Percentiles rank a stretch among this genome's conserved stretches.
Evolutionary conservation across 1,140 invertebrate genomes (phyloP).

Genomic region (Harpegnathos saltator): DNA sequence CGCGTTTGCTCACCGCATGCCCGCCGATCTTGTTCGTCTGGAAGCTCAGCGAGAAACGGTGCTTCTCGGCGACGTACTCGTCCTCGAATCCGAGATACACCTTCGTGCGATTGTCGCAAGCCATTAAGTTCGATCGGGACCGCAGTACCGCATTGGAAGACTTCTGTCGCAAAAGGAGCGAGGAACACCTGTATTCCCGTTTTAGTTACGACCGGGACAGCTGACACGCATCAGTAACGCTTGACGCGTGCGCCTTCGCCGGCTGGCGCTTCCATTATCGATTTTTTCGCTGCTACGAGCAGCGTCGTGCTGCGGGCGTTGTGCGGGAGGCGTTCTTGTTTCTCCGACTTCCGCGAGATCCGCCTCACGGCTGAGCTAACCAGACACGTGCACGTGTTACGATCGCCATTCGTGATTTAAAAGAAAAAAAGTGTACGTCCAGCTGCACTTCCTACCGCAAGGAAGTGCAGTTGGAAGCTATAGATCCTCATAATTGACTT

Average conservation of each 20-base stretch:
- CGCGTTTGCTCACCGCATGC: conserved; percentile 86
- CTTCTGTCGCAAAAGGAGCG: conserved; percentile 44
- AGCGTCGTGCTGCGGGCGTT: not conserved
- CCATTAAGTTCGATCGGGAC: conserved; percentile 80
- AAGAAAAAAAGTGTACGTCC: not conserved
- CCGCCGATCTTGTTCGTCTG: conserved; percentile 91
- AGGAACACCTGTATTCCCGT: conserved; percentile 58
- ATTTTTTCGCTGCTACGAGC: conserved; percentile 65
- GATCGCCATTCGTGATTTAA: not conserved
- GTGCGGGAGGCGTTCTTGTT: not conserved
- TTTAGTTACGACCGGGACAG: conserved; percentile 62
- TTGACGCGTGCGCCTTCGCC: conserved; percentile 75
- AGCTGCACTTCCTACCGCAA: not conserved
- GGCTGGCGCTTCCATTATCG: conserved; percentile 68
- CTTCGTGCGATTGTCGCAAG: conserved; percentile 82
- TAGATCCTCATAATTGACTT: not conserved
- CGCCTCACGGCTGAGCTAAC: not conserved
- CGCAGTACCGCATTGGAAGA: conserved; percentile 73
- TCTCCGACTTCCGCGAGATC: not conserved
- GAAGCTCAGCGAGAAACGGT: conserved; percentile 87
- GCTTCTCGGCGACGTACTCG: conserved; percentile 89
- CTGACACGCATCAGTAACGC: conserved; percentile 73
- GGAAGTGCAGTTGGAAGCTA: conserved; percentile 6
- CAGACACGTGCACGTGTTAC: conserved; percentile 7
- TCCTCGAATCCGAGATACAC: conserved; percentile 90